These are phyloP conservation scores for Lepilemur septentrionalis DNA, from an alignment of 2,797 vertebrate species.

Conservation along the genomic window DNA sequence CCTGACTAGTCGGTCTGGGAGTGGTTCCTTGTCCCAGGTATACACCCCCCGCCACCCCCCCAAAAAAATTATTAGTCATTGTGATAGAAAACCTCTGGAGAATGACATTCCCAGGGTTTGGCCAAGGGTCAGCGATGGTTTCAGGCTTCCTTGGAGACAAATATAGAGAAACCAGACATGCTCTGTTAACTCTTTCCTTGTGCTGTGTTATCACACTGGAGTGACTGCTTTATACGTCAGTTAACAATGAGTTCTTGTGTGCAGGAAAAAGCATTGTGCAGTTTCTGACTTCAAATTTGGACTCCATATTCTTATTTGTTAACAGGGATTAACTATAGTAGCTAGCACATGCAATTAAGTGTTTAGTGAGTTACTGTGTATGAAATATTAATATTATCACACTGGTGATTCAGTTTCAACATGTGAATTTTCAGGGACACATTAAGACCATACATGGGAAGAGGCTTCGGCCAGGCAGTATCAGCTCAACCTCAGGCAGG, in stretches of 20 bases:
- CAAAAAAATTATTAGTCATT: not conserved
- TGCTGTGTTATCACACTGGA: no score
- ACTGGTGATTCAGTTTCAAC: not conserved
- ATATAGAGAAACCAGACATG: not conserved
- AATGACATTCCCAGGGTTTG: not conserved
- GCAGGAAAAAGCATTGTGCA: not conserved
- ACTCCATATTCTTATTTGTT: not conserved
- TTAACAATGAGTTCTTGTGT: not conserved
- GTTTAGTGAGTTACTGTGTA: not conserved
- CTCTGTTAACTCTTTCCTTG: not conserved
- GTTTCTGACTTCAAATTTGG: not conserved
- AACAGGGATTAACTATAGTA: not conserved
- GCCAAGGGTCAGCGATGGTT: not conserved
- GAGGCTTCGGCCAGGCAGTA: not conserved
- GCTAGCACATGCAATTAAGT: not conserved
- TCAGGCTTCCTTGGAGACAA: not conserved
- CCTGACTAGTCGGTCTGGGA: accelerated
- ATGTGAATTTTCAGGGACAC: no score
- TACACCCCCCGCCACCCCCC: no score
- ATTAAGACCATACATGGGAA: not conserved
- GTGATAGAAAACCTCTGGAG: not conserved
- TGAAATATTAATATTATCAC: not conserved
- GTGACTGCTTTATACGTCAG: not conserved
- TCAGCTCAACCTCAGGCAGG: not conserved
- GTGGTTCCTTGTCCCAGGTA: not conserved